phyloP scores from a whole-genome alignment of 2,888 invertebrate genomes.

The Pristionchus exspectatus region DNA sequence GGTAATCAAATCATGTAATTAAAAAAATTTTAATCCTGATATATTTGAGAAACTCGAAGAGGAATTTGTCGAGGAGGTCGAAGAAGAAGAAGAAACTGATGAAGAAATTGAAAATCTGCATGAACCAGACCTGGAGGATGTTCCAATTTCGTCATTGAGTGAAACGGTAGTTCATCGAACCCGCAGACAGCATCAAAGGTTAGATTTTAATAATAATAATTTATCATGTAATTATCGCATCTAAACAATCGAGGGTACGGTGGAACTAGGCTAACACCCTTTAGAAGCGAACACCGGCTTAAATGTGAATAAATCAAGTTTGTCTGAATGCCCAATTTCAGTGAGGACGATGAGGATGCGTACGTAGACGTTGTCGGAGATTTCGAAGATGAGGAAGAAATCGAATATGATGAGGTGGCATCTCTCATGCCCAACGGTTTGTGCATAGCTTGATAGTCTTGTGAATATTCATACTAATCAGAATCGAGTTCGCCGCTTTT shows the following conservation, averaged over 20 bases:
- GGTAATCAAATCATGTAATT: background rate
- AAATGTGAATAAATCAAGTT: no score
- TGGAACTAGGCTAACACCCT: no score
- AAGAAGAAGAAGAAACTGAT: background rate
- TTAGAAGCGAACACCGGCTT: background rate
- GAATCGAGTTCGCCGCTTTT: background rate
- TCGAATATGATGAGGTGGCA: background rate
- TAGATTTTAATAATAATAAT: background rate
- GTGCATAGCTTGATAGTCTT: background rate
- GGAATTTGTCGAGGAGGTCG: background rate
- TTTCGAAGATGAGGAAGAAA: background rate
- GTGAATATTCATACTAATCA: background rate
- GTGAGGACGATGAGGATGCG: background rate
- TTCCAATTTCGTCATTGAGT: background rate
- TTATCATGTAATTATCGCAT: no score
- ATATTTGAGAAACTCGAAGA: background rate
- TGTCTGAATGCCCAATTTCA: background rate
- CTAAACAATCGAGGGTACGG: no score
- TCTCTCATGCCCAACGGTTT: background rate
- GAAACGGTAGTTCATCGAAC: background rate
- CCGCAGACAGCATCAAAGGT: background rate
- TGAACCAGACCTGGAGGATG: background rate
- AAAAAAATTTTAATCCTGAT: background rate
- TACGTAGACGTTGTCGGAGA: conserved; percentile 7
- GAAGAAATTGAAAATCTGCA: background rate